phyloP scores from a whole-genome alignment of 2,888 invertebrate genomes.

The Steinernema hermaphroditum region DNA sequence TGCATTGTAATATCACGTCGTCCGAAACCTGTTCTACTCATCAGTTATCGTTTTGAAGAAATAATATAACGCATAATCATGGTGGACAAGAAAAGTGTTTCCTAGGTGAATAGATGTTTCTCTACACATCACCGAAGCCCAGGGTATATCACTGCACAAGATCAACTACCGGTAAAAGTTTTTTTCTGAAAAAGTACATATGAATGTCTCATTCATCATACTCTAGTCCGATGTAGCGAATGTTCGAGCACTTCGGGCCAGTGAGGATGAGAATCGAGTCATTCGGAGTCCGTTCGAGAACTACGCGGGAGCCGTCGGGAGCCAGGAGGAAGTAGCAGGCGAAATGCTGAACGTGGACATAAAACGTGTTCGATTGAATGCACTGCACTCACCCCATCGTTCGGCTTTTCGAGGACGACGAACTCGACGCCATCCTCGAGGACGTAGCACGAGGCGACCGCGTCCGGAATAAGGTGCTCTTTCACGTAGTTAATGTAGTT shows the following conservation, averaged over 20 bases:
- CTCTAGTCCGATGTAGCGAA: constrained; percentile 18
- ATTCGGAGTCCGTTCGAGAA: neutral
- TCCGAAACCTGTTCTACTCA: no score
- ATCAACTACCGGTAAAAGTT: no score
- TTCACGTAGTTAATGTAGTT: constrained; percentile 18
- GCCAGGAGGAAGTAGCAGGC: constrained; percentile 25
- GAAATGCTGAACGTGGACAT: neutral
- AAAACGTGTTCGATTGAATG: neutral
- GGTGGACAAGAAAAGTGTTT: no score
- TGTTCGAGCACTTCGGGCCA: constrained; percentile 11
- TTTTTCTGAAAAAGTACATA: no score
- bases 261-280: constrained; percentile 21
- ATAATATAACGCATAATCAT: no score
- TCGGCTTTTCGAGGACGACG: constrained; percentile 16
- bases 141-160: no score
- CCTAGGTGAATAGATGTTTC: no score
- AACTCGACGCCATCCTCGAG: constrained; percentile 13
- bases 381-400: neutral
- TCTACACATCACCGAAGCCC: no score
- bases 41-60: no score
- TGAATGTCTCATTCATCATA: neutral
- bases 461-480: constrained; percentile 10
- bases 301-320: constrained; percentile 13
- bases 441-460: constrained; percentile 26
- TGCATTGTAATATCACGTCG: no score